phyloP scores from a whole-genome alignment of 2,888 invertebrate species.

The Fragum fragum region DNA sequence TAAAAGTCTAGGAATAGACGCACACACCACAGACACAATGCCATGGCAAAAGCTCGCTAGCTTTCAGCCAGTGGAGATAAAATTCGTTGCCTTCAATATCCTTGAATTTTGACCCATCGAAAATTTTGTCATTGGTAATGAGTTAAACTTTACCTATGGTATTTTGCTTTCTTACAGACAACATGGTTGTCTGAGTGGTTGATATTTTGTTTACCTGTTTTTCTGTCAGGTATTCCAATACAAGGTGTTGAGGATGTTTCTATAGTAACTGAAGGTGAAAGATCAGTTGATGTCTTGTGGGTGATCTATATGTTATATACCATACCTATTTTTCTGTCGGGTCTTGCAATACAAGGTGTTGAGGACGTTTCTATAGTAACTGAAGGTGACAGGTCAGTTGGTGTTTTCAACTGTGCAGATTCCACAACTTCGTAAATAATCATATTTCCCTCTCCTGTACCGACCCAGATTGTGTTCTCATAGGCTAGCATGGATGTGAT shows the following conservation, averaged over 20 bases:
- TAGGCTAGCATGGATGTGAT: conserved; percentile 87
- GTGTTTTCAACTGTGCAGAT: conserved; percentile 70
- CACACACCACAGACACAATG: too few species aligned
- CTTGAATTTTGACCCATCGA: too few species aligned
- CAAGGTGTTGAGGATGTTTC: conserved; percentile 64
- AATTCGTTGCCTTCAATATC: too few species aligned
- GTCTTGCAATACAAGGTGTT: conserved; percentile 47
- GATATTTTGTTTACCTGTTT: conserved; percentile 6
- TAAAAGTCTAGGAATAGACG: too few species aligned
- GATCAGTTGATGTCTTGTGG: conserved; percentile 78
- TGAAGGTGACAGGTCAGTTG: conserved; percentile 75
- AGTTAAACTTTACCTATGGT: too few species aligned
- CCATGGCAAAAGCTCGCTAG: too few species aligned
- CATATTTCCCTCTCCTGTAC: conserved; percentile 88
- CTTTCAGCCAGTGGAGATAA: too few species aligned
- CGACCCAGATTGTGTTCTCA: conserved; percentile 87
- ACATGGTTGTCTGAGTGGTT: too few species aligned
- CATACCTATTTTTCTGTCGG: conserved; percentile 49
- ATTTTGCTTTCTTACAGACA: too few species aligned
- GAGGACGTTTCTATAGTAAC: conserved; percentile 66
- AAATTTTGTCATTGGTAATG: too few species aligned
- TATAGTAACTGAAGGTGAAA: conserved; percentile 67
- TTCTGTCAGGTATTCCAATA: conserved; percentile 43
- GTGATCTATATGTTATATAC: too few species aligned
- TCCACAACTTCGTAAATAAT: conserved; percentile 84